Base-by-base conservation (phyloP, 2,888 invertebrate species). In the Caenorhabditis sp. region DNA sequence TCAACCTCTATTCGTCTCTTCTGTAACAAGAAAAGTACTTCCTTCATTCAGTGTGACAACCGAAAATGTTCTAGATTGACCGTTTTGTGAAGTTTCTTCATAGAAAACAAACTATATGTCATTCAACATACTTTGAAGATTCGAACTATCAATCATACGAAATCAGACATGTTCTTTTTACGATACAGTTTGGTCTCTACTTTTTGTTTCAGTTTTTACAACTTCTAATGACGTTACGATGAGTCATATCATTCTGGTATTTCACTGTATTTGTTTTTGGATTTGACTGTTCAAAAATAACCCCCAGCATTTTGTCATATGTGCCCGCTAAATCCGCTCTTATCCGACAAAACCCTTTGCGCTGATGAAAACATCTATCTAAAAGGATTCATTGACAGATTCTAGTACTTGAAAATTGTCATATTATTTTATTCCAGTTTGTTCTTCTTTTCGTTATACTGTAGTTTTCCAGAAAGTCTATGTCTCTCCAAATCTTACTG, bases 271-370 rank as follows among this genome's bases (percentile, higher is more conserved):
- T 31, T 38, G 38, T 47, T 47, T 47, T 19, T n/a, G 14, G 19
- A 47, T 7, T 47, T 47, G 5, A 47, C 3, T 47, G 47, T 19
- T 47, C 19, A n/a, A 47, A 47, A 47, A 47, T 47, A 47, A 5
- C 10, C 19, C 14, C 44, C 14, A 16, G 44, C 5, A 14, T 14
- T 66, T 63, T 47, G 56, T 66, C 58, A 59, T 10, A 51, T 22
- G 51, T 22, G 31, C 64, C 61, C 19, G n/a, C 2, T 38, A 69
- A 68, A 75, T 68, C 66, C 81, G 35, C 51, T 56, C n/a, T 68
- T 73, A 80, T 80, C 73, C 63, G 66, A 10, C n/a, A 35, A 41
- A 24, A 5, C 41, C n/a, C 44, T 3, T 44, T 3, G 8, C 54
- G 22, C 19, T 68, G 35, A 56, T 69, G 54, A 69, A n/a, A 49